Conservation (phyloP, 2,113 vertebrate species). For the Zonotrichia leucophrys region DNA sequence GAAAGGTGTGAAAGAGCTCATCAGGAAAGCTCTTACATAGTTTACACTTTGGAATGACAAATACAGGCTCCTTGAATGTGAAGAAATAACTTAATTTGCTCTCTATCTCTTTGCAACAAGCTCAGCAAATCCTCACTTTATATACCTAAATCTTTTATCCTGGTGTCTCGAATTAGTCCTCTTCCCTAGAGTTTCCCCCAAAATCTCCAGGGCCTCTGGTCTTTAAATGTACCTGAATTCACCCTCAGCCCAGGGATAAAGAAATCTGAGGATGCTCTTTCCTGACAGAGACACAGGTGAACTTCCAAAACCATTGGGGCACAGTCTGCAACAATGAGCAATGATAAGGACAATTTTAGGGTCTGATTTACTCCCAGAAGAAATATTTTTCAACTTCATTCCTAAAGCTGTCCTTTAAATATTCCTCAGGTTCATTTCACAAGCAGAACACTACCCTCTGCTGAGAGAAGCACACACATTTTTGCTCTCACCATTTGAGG, state of each 20-base stretch:
- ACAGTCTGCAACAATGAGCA: rapidly evolving
- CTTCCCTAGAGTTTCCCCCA: neutral
- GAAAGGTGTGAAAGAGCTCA: neutral
- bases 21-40: neutral
- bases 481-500: neutral
- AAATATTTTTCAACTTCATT: neutral
- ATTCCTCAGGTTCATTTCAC: neutral
- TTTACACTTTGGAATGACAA: neutral
- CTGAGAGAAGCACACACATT: neutral
- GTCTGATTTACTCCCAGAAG: neutral
- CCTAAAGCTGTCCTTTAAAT: neutral
- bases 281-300: neutral
- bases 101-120: neutral
- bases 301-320: neutral
- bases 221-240: neutral
- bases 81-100: neutral
- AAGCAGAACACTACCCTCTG: neutral
- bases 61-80: rapidly evolving
- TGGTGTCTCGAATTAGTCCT: neutral
- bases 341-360: neutral
- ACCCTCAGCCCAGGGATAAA: neutral
- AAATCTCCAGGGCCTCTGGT: neutral
- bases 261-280: neutral
- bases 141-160: neutral
- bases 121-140: neutral